Evolutionary conservation across 2,113 vertebrate species (phyloP).

Genomic region (Bos javanicus): DNA sequence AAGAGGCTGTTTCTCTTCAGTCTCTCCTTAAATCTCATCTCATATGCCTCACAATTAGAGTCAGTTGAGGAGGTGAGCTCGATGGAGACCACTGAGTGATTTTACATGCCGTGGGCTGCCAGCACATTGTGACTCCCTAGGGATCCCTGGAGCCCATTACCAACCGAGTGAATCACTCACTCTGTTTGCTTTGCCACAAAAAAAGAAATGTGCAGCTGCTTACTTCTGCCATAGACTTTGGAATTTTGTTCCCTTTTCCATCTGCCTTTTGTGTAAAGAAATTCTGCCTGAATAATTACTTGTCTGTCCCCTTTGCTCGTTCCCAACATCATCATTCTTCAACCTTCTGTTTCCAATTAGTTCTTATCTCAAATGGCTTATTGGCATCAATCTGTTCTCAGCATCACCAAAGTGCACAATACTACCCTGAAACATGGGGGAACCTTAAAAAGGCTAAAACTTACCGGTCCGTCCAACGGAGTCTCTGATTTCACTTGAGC

Average conservation of each 20-base stretch:
- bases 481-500: background rate
- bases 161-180: slow-evolving; percentile 54
- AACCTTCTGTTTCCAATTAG: slow-evolving; percentile 83
- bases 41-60: background rate
- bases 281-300: slow-evolving; percentile 77
- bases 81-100: background rate
- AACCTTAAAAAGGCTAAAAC: slow-evolving; percentile 38
- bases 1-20: background rate
- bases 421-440: slow-evolving; percentile 65
- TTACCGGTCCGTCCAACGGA: background rate
- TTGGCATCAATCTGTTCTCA: slow-evolving; percentile 80
- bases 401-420: slow-evolving; percentile 79
- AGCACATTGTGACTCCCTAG: slow-evolving; percentile 1
- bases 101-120: slow-evolving; percentile 18
- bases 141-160: slow-evolving; percentile 39
- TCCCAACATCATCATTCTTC: slow-evolving; percentile 78
- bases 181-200: slow-evolving; percentile 64
- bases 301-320: slow-evolving; percentile 73
- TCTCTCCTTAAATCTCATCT: background rate
- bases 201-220: slow-evolving; percentile 65
- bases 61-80: background rate
- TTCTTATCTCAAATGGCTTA: slow-evolving; percentile 79
- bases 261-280: slow-evolving; percentile 76
- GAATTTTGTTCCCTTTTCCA: slow-evolving; percentile 67
- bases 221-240: slow-evolving; percentile 58